Percentiles rank a stretch among this genome's conserved stretches.
phyloP scores from a whole-genome alignment of 2,797 vertebrate genomes.

The Podarcis lilfordi region DNA sequence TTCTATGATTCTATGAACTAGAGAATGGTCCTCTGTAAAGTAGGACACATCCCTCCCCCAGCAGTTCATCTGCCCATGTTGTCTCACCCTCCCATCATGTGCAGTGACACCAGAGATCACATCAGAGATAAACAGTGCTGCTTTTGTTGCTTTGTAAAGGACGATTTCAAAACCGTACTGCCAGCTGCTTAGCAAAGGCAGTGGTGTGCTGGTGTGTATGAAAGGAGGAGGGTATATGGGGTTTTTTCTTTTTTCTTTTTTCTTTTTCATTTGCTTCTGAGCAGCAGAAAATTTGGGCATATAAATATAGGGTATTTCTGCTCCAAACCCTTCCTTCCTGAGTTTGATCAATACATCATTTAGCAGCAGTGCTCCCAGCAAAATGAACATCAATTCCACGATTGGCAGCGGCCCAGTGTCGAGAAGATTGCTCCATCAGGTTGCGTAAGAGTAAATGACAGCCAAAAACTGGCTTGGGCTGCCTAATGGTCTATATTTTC shows the following conservation, averaged over 20 bases:
- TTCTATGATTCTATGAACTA: no score
- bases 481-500: slow-evolving; percentile 2
- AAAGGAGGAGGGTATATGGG: not conserved
- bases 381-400: slow-evolving; percentile 32
- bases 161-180: not conserved
- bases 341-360: slow-evolving; percentile 38
- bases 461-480: not conserved
- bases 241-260: not conserved
- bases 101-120: not conserved
- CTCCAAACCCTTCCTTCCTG: not conserved
- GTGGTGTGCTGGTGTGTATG: not conserved
- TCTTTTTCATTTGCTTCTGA: not conserved
- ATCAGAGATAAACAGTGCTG: not conserved
- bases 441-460: slow-evolving; percentile 30
- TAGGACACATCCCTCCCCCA: no score
- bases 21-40: no score
- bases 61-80: not conserved
- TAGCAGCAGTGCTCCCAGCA: slow-evolving; percentile 30
- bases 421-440: slow-evolving; percentile 10
- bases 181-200: not conserved
- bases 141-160: not conserved
- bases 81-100: not conserved
- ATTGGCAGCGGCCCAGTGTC: slow-evolving; percentile 11
- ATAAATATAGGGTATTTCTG: not conserved
- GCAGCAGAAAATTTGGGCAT: not conserved